A percentile compares a stretch with the other conserved stretches of the same genome.
These are phyloP conservation scores for Musca domestica DNA, from an alignment of 1,140 invertebrate genomes.

Conservation along the genomic window DNA sequence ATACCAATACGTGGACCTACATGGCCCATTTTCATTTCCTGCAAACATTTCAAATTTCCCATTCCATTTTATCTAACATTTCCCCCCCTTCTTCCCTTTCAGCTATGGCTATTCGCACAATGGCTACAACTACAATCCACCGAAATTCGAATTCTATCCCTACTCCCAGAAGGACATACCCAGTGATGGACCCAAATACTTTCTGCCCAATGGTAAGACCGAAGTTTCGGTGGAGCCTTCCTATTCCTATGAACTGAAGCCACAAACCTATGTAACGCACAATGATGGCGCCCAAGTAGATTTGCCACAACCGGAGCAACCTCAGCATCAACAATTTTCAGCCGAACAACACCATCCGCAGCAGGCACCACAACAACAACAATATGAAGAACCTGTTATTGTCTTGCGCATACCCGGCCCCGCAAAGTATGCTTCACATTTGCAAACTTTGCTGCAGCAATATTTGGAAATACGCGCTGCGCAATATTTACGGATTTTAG, in stretches of 20 bases:
- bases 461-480: constrained; percentile 52
- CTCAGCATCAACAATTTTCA: no score
- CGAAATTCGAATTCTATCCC: constrained; percentile 52
- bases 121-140: constrained; percentile 47
- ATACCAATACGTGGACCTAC: no score
- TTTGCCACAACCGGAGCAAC: constrained; percentile 34
- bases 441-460: constrained; percentile 50
- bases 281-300: constrained; percentile 37
- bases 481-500: constrained; percentile 45
- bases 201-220: neutral
- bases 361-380: neutral
- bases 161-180: constrained; percentile 51
- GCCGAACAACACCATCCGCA: constrained; percentile 1
- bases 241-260: constrained; percentile 51
- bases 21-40: no score
- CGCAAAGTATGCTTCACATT: constrained; percentile 49
- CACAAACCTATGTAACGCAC: constrained; percentile 34
- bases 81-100: neutral
- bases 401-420: constrained; percentile 50
- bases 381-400: constrained; percentile 49
- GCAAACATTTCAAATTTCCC: constrained; percentile 8
- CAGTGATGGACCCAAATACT: constrained; percentile 28
- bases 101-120: constrained; percentile 48
- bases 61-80: neutral
- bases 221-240: constrained; percentile 49